These are phyloP conservation scores for Turritopsis dohrnii DNA, from an alignment of 30 jellyfish, hydroid and myxozoan species.

Conservation along the genomic window DNA sequence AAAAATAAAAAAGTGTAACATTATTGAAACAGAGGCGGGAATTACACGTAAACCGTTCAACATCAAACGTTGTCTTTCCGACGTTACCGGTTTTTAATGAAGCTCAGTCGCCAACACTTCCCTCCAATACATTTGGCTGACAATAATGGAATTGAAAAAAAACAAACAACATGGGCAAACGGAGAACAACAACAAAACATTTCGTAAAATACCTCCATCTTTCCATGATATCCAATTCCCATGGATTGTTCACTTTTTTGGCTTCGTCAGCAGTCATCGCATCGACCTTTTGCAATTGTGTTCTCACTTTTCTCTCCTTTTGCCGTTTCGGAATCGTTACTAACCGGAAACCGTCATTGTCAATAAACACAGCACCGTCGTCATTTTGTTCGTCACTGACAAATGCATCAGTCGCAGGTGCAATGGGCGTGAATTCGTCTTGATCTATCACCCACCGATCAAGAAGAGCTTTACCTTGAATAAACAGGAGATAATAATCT, in stretches of 20 bases:
- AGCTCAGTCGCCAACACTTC: no score
- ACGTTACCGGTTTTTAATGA: no score
- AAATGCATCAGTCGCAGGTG: background rate
- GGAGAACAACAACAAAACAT: no score
- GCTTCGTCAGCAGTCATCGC: constrained; percentile 59
- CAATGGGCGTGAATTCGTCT: constrained; percentile 22
- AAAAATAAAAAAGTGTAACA: no score
- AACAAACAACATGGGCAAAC: no score
- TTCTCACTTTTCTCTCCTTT: constrained; percentile 29
- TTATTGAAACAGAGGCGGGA: no score
- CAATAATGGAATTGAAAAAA: no score
- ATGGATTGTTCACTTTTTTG: constrained; percentile 33
- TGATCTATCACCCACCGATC: constrained; percentile 64
- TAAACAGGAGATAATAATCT: no score
- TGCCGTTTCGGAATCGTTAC: constrained; percentile 39
- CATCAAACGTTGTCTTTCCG: no score
- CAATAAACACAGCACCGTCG: constrained; percentile 15
- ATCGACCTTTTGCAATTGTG: constrained; percentile 12
- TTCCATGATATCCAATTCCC: constrained; percentile 32
- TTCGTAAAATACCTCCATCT: constrained; percentile 84
- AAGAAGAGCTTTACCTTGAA: constrained; percentile 37
- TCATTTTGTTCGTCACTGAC: background rate
- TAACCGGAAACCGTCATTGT: constrained; percentile 40
- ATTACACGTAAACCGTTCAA: no score
- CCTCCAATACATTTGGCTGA: no score